Percentiles rank a stretch among this genome's conserved stretches.
Evolutionary conservation across 2,797 vertebrate species (phyloP).

Genomic region (Potorous gilbertii): DNA sequence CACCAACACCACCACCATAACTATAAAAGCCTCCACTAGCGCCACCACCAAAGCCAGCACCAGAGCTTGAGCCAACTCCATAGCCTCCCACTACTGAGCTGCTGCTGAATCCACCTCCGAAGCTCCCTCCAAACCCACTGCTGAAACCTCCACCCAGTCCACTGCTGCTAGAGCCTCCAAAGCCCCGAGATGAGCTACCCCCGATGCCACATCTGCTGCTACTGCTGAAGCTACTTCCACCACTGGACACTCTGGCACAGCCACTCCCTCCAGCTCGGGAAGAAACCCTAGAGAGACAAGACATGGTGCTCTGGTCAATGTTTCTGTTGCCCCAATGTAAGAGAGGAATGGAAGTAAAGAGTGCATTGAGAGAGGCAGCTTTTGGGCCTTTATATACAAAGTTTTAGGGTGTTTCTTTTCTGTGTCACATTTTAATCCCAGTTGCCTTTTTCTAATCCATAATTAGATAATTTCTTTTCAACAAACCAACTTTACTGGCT

Average conservation of each 20-base stretch:
- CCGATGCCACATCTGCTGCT: slow-evolving; percentile 52
- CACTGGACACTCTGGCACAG: neutral
- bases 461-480: slow-evolving; percentile 70
- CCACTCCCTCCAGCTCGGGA: slow-evolving; percentile 50
- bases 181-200: slow-evolving; percentile 21
- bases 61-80: neutral
- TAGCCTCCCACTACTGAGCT: slow-evolving; percentile 7
- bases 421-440: slow-evolving; percentile 70
- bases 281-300: slow-evolving; percentile 32
- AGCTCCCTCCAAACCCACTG: neutral
- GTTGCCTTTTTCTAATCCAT: slow-evolving; percentile 66
- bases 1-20: slow-evolving; percentile 30
- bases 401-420: slow-evolving; percentile 71
- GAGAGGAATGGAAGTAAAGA: neutral
- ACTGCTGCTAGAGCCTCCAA: slow-evolving; percentile 30
- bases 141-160: slow-evolving; percentile 42
- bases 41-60: neutral
- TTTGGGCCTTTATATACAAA: slow-evolving; percentile 62
- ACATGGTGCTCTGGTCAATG: slow-evolving; percentile 21
- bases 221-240: slow-evolving; percentile 43
- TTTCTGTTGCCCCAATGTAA: neutral
- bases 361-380: neutral
- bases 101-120: slow-evolving; percentile 40
- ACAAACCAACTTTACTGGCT: slow-evolving; percentile 64
- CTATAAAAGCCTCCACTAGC: slow-evolving; percentile 55